phyloP scores from a whole-genome alignment of 92 coral and sea anemone genomes.

The Plumapathes pennacea region DNA sequence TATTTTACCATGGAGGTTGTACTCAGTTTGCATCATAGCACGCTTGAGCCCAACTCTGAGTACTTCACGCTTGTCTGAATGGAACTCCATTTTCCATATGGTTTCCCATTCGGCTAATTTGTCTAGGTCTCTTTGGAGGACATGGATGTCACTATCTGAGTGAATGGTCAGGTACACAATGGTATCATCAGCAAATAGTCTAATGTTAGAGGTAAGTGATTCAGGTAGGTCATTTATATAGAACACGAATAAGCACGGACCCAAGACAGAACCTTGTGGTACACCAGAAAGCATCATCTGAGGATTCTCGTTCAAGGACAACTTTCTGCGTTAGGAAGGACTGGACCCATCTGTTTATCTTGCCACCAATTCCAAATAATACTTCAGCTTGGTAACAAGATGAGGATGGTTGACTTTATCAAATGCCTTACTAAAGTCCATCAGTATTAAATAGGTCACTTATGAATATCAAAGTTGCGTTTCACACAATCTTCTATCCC shows the following conservation, averaged over 20 bases:
- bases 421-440: conserved; percentile 27
- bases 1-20: conserved; percentile 4
- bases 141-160: conserved; percentile 5
- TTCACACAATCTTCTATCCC: conserved; percentile 25
- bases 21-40: too few relatives aligned
- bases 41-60: not conserved
- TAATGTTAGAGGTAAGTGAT: conserved; percentile 9
- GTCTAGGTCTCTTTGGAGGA: conserved; percentile 19
- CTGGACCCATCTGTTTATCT: conserved; percentile 8
- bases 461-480: too few relatives aligned
- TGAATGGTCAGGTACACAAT: conserved; percentile 20
- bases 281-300: conserved; percentile 5
- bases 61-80: conserved; percentile 1
- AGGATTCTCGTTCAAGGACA: conserved; percentile 6
- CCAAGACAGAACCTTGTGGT: conserved; percentile 19
- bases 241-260: conserved; percentile 27
- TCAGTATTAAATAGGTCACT: too few relatives aligned
- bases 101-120: conserved; percentile 24
- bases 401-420: conserved; percentile 28
- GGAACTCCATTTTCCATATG: conserved; percentile 11
- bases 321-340: conserved; percentile 15
- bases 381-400: conserved; percentile 5
- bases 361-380: too few relatives aligned
- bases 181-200: conserved; percentile 39
- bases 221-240: conserved; percentile 34